Evolutionary conservation across 2,888 invertebrate species (phyloP).

Genomic region (Zonitis immaculata): DNA sequence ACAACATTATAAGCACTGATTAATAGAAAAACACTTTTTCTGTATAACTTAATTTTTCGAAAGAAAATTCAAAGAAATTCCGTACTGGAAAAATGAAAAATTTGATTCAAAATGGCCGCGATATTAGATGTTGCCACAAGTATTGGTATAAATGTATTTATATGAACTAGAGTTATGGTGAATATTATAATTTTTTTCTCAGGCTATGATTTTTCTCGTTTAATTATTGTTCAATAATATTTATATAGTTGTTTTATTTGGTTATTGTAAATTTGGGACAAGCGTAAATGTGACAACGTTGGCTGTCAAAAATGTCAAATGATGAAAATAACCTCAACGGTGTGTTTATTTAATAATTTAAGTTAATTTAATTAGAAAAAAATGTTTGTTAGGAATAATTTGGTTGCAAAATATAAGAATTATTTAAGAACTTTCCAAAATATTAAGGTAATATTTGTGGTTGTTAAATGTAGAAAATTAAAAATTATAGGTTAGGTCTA

Average conservation of each 20-base stretch:
- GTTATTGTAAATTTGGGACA: too few species aligned
- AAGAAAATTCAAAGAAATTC: too few species aligned
- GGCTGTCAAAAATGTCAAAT: not conserved
- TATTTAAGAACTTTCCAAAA: conserved; percentile 18
- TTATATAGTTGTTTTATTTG: too few species aligned
- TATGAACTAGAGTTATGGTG: too few species aligned
- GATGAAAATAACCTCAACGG: not conserved
- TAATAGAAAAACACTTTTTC: too few species aligned
- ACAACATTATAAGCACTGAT: too few species aligned
- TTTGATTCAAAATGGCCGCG: not conserved
- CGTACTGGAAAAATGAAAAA: not conserved
- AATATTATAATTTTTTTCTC: too few species aligned
- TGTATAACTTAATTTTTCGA: too few species aligned
- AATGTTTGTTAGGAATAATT: conserved; percentile 14
- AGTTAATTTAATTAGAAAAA: not conserved
- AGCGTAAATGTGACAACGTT: not conserved
- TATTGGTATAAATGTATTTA: too few species aligned
- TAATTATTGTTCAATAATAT: too few species aligned
- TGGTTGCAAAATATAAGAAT: conserved; percentile 21
- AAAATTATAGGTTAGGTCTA: conserved; percentile 17
- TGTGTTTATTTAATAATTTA: not conserved
- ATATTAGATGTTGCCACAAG: not conserved
- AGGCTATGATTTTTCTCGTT: too few species aligned
- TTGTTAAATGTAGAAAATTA: not conserved
- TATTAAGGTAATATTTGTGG: conserved; percentile 20